Evolutionary conservation across 2,797 vertebrate genomes (phyloP).

Genomic region (Falco columbarius): DNA sequence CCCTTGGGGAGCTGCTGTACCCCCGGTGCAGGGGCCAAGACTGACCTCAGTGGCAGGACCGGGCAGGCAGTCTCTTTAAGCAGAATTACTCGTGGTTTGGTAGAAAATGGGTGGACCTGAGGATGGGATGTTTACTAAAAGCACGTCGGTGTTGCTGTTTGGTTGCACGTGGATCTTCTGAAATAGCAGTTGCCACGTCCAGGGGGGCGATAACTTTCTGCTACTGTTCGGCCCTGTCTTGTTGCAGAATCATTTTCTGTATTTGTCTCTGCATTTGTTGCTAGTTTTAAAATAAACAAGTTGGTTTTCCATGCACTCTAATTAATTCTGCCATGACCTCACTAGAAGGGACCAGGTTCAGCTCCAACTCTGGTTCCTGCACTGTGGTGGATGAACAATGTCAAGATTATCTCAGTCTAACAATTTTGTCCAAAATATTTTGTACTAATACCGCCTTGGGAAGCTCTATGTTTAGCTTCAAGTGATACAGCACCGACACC

Average conservation of each 20-base stretch:
- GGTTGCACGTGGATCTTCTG: neutral
- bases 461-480: neutral
- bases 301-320: neutral
- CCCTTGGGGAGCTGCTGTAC: neutral
- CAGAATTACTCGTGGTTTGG: neutral
- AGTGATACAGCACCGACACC: neutral
- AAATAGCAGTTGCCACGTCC: accelerated
- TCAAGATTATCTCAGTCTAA: neutral
- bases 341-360: neutral
- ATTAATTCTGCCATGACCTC: neutral
- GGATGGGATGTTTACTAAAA: neutral
- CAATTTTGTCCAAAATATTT: neutral
- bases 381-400: neutral
- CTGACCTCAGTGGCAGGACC: accelerated
- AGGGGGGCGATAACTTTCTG: accelerated
- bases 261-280: neutral
- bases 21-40: neutral
- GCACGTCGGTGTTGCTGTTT: neutral
- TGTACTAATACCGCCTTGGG: neutral
- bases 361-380: neutral
- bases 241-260: neutral
- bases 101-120: neutral
- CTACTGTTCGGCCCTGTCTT: neutral
- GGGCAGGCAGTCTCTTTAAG: neutral
- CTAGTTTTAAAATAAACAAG: neutral